A percentile compares a stretch with the other conserved stretches of the same genome.
Conservation (phyloP, 2,113 vertebrate genomes). For the Symphodus melops region DNA sequence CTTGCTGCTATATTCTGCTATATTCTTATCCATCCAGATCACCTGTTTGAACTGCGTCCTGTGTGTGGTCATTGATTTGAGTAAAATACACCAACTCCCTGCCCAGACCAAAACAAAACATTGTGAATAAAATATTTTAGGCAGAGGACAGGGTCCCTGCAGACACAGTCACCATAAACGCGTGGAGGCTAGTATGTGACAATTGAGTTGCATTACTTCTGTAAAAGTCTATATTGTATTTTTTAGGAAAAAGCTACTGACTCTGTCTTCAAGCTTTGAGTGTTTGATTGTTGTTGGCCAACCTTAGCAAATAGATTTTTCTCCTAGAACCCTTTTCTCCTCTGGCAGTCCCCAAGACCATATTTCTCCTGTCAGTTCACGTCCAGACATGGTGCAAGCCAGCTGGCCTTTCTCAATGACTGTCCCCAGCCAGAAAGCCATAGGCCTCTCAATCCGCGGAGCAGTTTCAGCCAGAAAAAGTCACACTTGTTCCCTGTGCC, state of each 20-base stretch:
- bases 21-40: too few relatives aligned
- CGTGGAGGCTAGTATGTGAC: too few relatives aligned
- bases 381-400: conserved; percentile 71
- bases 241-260: conserved; percentile 26
- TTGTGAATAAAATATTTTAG: too few relatives aligned
- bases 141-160: too few relatives aligned
- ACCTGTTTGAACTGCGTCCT: too few relatives aligned
- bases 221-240: neutral
- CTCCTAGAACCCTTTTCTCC: conserved; percentile 64
- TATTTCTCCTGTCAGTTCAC: conserved; percentile 76
- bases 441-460: conserved; percentile 63
- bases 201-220: too few relatives aligned
- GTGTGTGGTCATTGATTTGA: too few relatives aligned
- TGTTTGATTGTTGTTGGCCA: conserved; percentile 53
- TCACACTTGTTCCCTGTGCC: conserved; percentile 58
- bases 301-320: conserved; percentile 58
- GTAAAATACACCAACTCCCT: too few relatives aligned
- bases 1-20: too few relatives aligned
- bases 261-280: conserved; percentile 41
- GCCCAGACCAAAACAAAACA: too few relatives aligned
- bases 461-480: conserved; percentile 57
- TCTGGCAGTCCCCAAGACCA: conserved; percentile 74
- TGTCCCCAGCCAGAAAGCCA: conserved; percentile 66
- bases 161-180: too few relatives aligned
- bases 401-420: conserved; percentile 77